These are phyloP conservation scores for Laupala kohalensis DNA, from an alignment of 1,140 invertebrate species.

Conservation along the genomic window DNA sequence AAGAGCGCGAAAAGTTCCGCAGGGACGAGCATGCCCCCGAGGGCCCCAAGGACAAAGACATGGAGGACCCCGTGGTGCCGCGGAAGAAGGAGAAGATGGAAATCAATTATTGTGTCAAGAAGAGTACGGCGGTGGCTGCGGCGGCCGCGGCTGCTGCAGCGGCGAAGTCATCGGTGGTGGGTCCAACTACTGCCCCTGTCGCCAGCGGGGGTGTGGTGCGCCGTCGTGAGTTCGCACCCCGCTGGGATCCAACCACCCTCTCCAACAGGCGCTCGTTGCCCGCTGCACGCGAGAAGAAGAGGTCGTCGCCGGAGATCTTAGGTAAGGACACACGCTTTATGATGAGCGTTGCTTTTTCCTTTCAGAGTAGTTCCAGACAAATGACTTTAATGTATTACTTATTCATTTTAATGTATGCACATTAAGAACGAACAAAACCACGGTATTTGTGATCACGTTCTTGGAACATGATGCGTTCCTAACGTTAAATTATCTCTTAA, in stretches of 20 bases:
- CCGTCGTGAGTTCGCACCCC: constrained; percentile 20
- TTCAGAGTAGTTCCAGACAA: too few species aligned
- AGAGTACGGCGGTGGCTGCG: constrained; percentile 14
- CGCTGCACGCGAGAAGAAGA: constrained; percentile 25
- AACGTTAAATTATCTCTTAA: too few species aligned
- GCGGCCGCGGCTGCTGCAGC: background rate
- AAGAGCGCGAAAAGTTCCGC: constrained; percentile 25
- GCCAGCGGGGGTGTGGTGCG: constrained; percentile 23
- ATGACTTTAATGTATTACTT: too few species aligned
- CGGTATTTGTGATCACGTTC: too few species aligned
- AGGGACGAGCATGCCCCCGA: constrained; percentile 28
- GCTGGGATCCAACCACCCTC: constrained; percentile 20
- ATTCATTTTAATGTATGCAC: too few species aligned
- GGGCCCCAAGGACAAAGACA: constrained; percentile 27
- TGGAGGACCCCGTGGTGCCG: constrained; percentile 25
- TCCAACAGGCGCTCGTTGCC: constrained; percentile 26
- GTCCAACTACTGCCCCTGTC: too few species aligned
- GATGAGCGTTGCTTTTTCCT: too few species aligned
- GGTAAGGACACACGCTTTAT: constrained; percentile 22
- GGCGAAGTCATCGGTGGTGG: background rate
- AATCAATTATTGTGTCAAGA: constrained; percentile 22
- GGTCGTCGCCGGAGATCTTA: constrained; percentile 22
- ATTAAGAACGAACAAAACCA: too few species aligned
- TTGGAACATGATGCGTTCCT: too few species aligned
- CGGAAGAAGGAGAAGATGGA: constrained; percentile 32